Base-by-base conservation (phyloP, 1,140 invertebrate genomes). In the Trichoplusia ni region DNA sequence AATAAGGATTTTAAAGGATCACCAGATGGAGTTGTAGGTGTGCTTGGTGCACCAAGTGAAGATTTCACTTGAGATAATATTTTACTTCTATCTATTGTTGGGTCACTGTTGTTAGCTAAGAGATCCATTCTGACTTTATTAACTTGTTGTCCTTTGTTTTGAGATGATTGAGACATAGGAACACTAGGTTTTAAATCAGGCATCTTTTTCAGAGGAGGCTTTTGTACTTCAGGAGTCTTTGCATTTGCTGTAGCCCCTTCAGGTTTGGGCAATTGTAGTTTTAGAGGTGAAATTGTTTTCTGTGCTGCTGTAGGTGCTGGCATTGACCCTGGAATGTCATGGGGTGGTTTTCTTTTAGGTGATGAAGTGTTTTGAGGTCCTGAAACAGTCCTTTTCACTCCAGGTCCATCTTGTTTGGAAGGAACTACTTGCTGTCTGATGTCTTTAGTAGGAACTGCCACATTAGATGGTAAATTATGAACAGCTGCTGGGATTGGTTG, bases 1-100 rank as follows among this genome's bases (percentile, higher is more conserved):
- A 93, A 92, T 58, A 93, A 78, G 9, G 92, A 92, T 69, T 92
- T 91, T 16, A 93, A 73, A 13, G 85, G 86, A 69, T 92, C 91
- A 42, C 88, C 91, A 66, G 89, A 85, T 54, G 76, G 64, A 63
- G 79, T 80, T 9, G 42, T 35, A n/a, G 35, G 51, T 60, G 70
- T 60, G 40, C 65, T 77, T 65, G 76, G 71, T 46, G 65, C 23
- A 44, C 73, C 69, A 27, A 89, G 67, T 27, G 87, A 75, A 67
- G 83, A 73, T 75, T 90, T 89, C 0, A 88, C 85, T 75, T 90
- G 86, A 7, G 88, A 81, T 47, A 89, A 79, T 64, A 88, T 86
- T 81, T 88, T 90, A 73, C 80, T 86, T 71, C 86, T 78, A 62
- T 89, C 88, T 46, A 83, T 88, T 29, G 84, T 90, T 18, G 83